Evolutionary conservation across 2,797 vertebrate genomes (phyloP).

Genomic region (Sciurus vulgaris): DNA sequence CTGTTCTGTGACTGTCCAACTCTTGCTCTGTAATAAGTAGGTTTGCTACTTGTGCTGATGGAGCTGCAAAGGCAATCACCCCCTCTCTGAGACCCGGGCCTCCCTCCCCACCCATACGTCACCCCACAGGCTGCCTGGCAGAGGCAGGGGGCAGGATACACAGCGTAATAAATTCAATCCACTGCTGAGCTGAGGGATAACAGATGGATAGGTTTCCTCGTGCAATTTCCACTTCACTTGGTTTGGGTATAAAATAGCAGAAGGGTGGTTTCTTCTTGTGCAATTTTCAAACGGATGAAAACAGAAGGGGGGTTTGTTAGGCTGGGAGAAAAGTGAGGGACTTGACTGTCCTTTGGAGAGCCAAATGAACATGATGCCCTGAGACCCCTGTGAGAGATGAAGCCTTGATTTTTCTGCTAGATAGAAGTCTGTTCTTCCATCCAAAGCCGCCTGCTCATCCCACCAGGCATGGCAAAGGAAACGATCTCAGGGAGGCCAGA

Average conservation of each 20-base stretch:
- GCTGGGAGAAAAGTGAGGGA: constrained; percentile 26
- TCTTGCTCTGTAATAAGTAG: constrained; percentile 67
- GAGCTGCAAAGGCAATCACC: constrained; percentile 63
- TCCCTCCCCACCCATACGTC: constrained; percentile 71
- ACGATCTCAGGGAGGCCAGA: constrained; percentile 70
- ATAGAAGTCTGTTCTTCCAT: constrained; percentile 58
- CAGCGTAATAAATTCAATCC: constrained; percentile 80
- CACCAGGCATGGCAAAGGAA: constrained; percentile 82
- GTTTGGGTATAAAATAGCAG: constrained; percentile 82
- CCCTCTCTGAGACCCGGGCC: constrained; percentile 64
- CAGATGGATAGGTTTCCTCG: constrained; percentile 82
- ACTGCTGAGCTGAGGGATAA: constrained; percentile 82
- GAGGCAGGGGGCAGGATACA: constrained; percentile 77
- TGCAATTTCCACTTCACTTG: constrained; percentile 83
- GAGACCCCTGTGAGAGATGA: constrained; percentile 42
- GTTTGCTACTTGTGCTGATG: constrained; percentile 59
- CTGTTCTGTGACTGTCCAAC: constrained; percentile 12
- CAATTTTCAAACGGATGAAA: constrained; percentile 82
- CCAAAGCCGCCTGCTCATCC: constrained; percentile 78
- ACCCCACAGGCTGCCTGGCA: constrained; percentile 80
- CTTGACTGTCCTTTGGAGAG: constrained; percentile 73
- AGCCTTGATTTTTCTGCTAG: constrained; percentile 51
- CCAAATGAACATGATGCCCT: constrained; percentile 65
- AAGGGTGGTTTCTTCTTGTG: constrained; percentile 80
- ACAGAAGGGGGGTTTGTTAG: constrained; percentile 62